Evolutionary conservation across 2,113 vertebrate genomes (phyloP).

Genomic region (Salvelinus alpinus): DNA sequence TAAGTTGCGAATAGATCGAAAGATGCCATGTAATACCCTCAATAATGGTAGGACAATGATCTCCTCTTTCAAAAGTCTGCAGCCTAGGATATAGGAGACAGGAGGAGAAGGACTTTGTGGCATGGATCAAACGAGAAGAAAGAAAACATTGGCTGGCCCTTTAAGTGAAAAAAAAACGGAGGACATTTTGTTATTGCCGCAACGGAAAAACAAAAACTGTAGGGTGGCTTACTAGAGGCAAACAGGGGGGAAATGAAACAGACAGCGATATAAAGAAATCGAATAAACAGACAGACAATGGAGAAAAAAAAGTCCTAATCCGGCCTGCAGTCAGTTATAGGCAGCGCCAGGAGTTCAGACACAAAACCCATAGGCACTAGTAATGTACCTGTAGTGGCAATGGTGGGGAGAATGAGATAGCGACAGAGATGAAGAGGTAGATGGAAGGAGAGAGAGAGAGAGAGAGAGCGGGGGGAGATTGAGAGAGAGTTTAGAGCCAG

Average conservation of each 20-base stretch:
- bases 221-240: slow-evolving; percentile 27
- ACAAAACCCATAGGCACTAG: neutral
- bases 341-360: neutral
- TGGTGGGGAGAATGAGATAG: slow-evolving; percentile 4
- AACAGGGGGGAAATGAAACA: slow-evolving; percentile 12
- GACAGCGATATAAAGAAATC: slow-evolving; percentile 51
- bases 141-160: slow-evolving; percentile 23
- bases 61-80: neutral
- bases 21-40: slow-evolving; percentile 1
- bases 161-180: slow-evolving; percentile 37
- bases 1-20: slow-evolving; percentile 21
- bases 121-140: neutral
- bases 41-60: slow-evolving; percentile 26
- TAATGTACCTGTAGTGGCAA: neutral
- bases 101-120: slow-evolving; percentile 39
- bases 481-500: neutral
- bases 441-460: slow-evolving; percentile 11
- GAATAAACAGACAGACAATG: slow-evolving; percentile 55
- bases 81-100: slow-evolving; percentile 4
- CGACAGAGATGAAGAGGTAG: neutral
- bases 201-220: slow-evolving; percentile 53
- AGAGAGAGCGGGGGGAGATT: neutral
- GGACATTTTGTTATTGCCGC: slow-evolving; percentile 44
- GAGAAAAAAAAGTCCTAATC: slow-evolving; percentile 43
- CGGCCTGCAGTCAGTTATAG: slow-evolving; percentile 46